A percentile compares a stretch with the other conserved stretches of the same genome.
Evolutionary conservation across 2,888 invertebrate genomes (phyloP).

Genomic region (Morpho helenor): DNA sequence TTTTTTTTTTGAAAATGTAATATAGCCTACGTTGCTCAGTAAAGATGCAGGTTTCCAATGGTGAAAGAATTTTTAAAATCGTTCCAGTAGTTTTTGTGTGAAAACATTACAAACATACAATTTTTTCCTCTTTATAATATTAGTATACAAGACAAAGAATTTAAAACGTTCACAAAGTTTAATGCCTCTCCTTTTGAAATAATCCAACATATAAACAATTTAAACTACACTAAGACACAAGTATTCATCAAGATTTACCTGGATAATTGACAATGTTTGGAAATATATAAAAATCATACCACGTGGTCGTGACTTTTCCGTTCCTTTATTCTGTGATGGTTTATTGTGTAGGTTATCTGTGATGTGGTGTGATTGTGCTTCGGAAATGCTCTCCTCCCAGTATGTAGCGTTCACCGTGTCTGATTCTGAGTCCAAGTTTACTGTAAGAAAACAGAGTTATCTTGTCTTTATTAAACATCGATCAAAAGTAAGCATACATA

Average conservation of each 20-base stretch:
- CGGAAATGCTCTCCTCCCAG: constrained; percentile 44
- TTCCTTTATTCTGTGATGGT: constrained; percentile 16
- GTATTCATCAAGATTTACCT: neutral
- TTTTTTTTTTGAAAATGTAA: too few relatives aligned
- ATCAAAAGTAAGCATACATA: too few relatives aligned
- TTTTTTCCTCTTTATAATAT: neutral
- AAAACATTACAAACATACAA: too few relatives aligned
- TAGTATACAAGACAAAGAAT: neutral
- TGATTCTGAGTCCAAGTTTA: constrained; percentile 40
- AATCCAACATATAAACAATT: neutral
- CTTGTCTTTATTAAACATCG: too few relatives aligned
- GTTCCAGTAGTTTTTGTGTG: too few relatives aligned
- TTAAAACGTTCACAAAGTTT: neutral
- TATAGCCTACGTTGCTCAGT: too few relatives aligned
- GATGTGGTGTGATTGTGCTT: constrained; percentile 34
- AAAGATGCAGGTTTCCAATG: too few relatives aligned
- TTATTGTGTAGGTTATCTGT: constrained; percentile 26
- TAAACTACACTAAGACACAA: neutral
- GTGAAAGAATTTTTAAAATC: too few relatives aligned
- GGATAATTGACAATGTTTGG: neutral
- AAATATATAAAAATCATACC: constrained; percentile 16
- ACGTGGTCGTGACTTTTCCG: constrained; percentile 15
- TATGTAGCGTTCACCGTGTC: constrained; percentile 44
- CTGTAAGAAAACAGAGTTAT: constrained; percentile 37
- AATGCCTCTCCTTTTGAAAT: neutral